These are phyloP conservation scores for Henricia sp. DNA, from an alignment of 53 echinoderm and acorn worm species.

Conservation along the genomic window DNA sequence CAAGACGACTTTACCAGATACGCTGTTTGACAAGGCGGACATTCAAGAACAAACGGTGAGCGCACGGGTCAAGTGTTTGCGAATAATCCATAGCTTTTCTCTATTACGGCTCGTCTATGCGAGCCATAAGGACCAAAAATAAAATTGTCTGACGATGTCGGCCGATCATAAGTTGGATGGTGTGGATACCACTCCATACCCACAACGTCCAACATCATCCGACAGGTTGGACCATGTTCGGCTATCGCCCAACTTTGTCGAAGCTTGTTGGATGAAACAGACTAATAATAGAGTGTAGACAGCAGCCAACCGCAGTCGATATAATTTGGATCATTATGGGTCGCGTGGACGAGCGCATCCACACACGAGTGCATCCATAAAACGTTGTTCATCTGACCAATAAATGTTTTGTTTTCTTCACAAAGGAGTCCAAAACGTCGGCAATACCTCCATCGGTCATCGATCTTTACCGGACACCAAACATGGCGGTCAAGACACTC, in stretches of 20 bases:
- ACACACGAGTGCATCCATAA: too few species aligned
- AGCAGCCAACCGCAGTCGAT: too few species aligned
- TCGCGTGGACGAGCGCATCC: not conserved
- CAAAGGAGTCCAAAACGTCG: not conserved
- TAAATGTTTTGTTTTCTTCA: not conserved
- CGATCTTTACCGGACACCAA: constrained; percentile 43
- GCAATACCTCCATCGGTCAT: constrained; percentile 31
- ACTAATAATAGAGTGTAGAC: too few species aligned
- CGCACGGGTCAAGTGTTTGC: not conserved
- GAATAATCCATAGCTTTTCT: not conserved
- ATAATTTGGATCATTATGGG: not conserved
- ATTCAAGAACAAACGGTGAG: constrained; percentile 7
- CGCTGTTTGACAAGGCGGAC: constrained; percentile 63
- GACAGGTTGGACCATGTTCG: too few species aligned
- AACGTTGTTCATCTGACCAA: not conserved
- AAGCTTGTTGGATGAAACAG: too few species aligned
- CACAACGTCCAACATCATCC: too few species aligned
- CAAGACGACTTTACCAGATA: constrained; percentile 65
- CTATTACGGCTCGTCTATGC: too few species aligned
- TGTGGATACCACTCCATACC: too few species aligned
- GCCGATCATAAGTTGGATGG: too few species aligned
- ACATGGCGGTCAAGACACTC: constrained; percentile 64
- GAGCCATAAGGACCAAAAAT: not conserved
- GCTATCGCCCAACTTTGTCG: not conserved
- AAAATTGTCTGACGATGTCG: not conserved